phyloP scores from a whole-genome alignment of 2,113 vertebrate species.

The Mohoua ochrocephala region DNA sequence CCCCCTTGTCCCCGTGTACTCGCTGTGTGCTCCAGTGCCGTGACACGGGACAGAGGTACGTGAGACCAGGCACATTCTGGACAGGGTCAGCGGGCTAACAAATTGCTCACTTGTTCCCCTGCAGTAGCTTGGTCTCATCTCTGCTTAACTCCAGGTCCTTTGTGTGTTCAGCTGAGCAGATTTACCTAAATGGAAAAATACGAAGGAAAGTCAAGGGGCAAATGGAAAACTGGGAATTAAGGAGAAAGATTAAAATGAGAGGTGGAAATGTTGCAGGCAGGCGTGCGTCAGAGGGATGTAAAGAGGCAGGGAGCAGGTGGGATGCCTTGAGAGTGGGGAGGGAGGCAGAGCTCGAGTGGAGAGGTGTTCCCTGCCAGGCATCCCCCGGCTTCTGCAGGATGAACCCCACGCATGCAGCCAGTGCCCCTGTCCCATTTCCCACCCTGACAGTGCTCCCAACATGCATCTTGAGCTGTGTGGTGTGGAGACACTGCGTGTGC shows the following conservation, averaged over 20 bases:
- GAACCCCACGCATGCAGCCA: background rate
- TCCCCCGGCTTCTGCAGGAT: background rate
- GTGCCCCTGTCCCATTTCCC: background rate
- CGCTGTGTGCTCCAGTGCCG: background rate
- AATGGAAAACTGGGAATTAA: background rate
- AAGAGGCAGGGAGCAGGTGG: background rate
- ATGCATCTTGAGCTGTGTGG: background rate
- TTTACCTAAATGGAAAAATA: background rate
- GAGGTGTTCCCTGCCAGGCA: background rate
- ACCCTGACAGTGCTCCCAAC: background rate
- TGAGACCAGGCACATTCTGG: background rate
- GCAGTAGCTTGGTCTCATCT: background rate
- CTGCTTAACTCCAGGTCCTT: background rate
- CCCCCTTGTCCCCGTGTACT: background rate
- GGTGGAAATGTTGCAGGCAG: background rate
- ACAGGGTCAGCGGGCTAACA: background rate
- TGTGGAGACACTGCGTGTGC: rapidly evolving
- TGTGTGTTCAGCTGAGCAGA: background rate
- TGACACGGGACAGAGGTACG: background rate
- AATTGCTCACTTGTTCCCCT: background rate
- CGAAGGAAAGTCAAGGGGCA: background rate
- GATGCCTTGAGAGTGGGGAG: background rate
- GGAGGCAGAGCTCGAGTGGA: rapidly evolving
- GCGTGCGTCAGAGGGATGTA: background rate
- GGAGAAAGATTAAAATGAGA: background rate